Evolutionary conservation across 2,888 invertebrate species (phyloP).

Genomic region (Strigamia maritima): DNA sequence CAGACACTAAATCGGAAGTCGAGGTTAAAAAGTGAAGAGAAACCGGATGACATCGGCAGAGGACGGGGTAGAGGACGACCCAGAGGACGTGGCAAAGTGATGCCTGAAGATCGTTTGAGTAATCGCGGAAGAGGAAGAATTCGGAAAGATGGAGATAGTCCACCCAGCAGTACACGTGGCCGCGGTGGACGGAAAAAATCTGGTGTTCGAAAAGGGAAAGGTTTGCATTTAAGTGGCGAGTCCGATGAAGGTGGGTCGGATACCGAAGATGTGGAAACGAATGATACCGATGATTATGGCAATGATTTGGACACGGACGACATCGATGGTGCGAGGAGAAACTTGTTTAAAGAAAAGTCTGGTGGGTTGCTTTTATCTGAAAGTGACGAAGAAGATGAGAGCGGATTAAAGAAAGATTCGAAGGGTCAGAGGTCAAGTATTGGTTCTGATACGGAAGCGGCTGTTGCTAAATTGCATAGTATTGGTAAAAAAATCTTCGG

Average conservation of each 20-base stretch:
- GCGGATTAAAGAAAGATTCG: not conserved
- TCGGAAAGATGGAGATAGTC: not conserved
- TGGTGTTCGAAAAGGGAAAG: not conserved
- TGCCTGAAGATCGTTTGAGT: not conserved
- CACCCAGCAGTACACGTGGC: not conserved
- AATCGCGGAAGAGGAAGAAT: constrained; percentile 1
- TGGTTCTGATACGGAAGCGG: constrained; percentile 4
- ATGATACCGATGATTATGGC: not conserved
- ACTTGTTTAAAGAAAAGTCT: not conserved
- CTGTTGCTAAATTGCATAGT: not conserved
- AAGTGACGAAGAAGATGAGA: not conserved
- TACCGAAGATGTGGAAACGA: not conserved
- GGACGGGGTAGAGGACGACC: constrained; percentile 33
- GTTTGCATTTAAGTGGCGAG: not conserved
- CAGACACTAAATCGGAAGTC: not conserved
- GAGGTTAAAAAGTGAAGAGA: not conserved
- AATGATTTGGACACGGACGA: not conserved
- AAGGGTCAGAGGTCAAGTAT: not conserved
- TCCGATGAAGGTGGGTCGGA: constrained; percentile 2
- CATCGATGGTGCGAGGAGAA: not conserved
- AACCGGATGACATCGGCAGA: constrained; percentile 35
- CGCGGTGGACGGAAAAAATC: not conserved
- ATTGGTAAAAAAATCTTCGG: not conserved
- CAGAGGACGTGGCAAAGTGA: constrained; percentile 26
- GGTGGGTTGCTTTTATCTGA: not conserved